Base-by-base conservation (phyloP, 1,140 invertebrate species). In the Mya arenaria region DNA sequence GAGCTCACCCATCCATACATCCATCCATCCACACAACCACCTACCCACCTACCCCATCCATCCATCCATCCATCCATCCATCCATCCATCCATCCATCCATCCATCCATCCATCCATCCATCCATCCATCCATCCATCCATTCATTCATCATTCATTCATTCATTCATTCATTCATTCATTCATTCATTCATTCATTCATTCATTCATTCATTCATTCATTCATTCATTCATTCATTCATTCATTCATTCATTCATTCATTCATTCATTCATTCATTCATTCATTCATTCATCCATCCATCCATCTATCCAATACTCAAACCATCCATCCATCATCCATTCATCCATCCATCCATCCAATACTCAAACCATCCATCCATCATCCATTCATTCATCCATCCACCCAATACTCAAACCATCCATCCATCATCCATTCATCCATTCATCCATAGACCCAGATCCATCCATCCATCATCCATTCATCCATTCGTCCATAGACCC, bases 141-240 rank as follows among this genome's bases (percentile, higher is more conserved):
- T n/a, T n/a, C n/a, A n/a, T n/a, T n/a, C n/a, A n/a, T n/a, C n/a
- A n/a, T n/a, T n/a, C n/a, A n/a, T n/a, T n/a, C n/a, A n/a, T n/a
- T n/a, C n/a, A n/a, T n/a, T n/a, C n/a, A n/a, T n/a, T n/a, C n/a
- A 69, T 8, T 4, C 66, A 69, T 37, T 25, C 39, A 69, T 37
- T 41, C 39, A 52, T 71, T 52, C 68, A 52, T 71, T 71, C 68
- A 52, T 71, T 52, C 68, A 52, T 71, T 28, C 68, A 52, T 71
- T 52, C 68, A 71, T 71, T 52, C 68, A 71, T 71, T 52, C 68
- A 71, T 48, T 52, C 68, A 71, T 71, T 52, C 68, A 71, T 71
- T 52, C 68, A 71, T 71, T 44, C 68, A 71, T 71, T 52, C 44
- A 71, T 71, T 71, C 68, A 71, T 71, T 52, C 68, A 71, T 71